Evolutionary conservation across 1,140 invertebrate species (phyloP), one percentile per base, ranked within the genome.

Genomic region (Scaptodrosophila lebanonensis): DNA sequence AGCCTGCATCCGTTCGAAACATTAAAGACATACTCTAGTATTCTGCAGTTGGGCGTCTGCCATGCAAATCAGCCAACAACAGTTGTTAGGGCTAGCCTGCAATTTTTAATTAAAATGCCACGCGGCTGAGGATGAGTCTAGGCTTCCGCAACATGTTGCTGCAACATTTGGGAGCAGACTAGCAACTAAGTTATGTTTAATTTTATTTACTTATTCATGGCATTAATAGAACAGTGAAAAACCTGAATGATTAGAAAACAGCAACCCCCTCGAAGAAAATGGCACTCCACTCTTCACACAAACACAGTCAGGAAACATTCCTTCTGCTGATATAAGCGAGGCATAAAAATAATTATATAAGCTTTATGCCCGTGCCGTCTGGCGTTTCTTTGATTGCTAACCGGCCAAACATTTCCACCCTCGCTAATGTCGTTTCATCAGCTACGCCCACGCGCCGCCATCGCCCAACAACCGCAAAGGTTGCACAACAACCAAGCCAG

Each of bases 291-390:
- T 42, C 49, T 52, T 43, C 50, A 44, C 2, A 44, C 49, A 43
- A 13, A 49, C 30, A 4, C 45, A 47, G 35, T 49, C 47, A 51
- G 36, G 52, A 29, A 30, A 20, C 61, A 39, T 18, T 18, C 7
- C 25, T 39, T 50, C 40, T 25, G 49, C 50, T 50, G 36, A 43
- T 68, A 66, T 33, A 60, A 63, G 57, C 66, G 73, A 77, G 65
- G 79, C 72, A 84, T 83, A 73, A 73, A 82, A 83, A 83, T 83
- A 83, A 83, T 83, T 83, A 83, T 58, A 83, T 83, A 63, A 83
- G 83, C 68, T 73, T 83, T 72, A 77, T 70, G 69, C 43, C 56
- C 40, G 57, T 69, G 56, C 50, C 61, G 75, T 75, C 75, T 79
- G 73, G 68, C 75, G 57, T 40, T 73, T 77, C 64, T 54, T 53